Evolutionary conservation across 2,113 vertebrate species (phyloP), one percentile per base, ranked within the genome.

Genomic region (Typhlomys cinereus): DNA sequence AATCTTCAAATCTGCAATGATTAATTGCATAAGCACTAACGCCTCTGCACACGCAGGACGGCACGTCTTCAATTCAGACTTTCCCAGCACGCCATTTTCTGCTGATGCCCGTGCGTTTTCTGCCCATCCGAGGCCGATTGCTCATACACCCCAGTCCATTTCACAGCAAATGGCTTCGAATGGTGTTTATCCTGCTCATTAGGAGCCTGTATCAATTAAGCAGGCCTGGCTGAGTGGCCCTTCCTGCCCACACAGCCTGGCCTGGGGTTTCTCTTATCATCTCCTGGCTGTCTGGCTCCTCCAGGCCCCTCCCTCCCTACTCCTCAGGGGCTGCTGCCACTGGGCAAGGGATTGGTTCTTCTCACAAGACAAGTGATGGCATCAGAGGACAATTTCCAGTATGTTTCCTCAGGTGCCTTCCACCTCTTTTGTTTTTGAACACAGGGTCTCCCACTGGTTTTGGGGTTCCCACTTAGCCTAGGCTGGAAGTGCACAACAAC

Each of bases 21-120:
- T 97, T 96, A 94, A 97, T 97, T 96, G 79, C 94, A 88, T 88
- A 95, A 94, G 96, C 90, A 85, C 46, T 91, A 95, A 83, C 34
- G 54, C 95, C 93, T 88, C 94, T 93, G 93, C 93, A 93, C 88
- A 91, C 74, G 73, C 90, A 54, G 86, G 91, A 88, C 9, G 0
- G 64, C 85, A 94, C 1, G 31, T 90, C 92, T 90, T 95, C 88
- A n/a, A 85, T 89, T 91, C 88, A 89, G 92, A 90, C 92, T 90
- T 91, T 93, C 74, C 73, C 73, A 86, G 85, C 73, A 88, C 36
- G 70, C 88, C 92, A 41, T 96, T 96, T 96, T 88, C 94, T 88
- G 94, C 90, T 41, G 86, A 70, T 31, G 31, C 84, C 39, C 66
- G 67, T 79, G 67, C 87, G 75, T 91, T 91, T 96, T 93, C 81